Conservation (phyloP, 23 tunicate species). For the Botrylloides violaceus region DNA sequence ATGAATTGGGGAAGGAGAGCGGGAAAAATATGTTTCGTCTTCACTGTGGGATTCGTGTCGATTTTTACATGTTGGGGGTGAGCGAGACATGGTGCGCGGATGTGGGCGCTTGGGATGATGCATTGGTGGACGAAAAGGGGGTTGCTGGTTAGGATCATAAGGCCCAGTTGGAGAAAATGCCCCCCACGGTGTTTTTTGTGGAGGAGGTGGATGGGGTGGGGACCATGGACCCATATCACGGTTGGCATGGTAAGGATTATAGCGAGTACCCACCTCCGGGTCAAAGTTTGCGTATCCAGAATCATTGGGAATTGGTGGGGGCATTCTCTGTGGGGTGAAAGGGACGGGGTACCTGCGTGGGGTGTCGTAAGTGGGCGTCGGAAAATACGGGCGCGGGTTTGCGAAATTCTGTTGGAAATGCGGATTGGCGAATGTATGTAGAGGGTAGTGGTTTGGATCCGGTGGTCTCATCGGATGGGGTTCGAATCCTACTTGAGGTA, state of each 20-base stretch:
- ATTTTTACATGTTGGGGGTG: not conserved
- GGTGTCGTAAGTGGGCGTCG: not conserved
- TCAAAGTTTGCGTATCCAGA: not conserved
- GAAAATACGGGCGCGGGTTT: not conserved
- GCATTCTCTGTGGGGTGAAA: not conserved
- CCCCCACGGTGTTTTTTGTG: not conserved
- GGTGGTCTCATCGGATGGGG: not conserved
- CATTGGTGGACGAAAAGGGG: not conserved
- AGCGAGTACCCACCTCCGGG: not conserved
- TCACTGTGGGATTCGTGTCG: not conserved
- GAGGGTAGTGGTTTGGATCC: conserved; percentile 4
- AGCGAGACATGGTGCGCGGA: not conserved
- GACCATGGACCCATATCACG: not conserved
- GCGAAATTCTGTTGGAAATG: not conserved
- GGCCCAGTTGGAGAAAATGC: conserved; percentile 18
- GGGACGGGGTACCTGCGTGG: not conserved
- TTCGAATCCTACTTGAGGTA: conserved; percentile 4
- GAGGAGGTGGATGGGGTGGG: not conserved
- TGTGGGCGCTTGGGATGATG: not conserved
- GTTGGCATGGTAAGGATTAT: not conserved
- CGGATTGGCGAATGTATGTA: not conserved
- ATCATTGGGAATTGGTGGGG: not conserved
- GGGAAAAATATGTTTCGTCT: not conserved
- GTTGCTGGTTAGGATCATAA: conserved; percentile 4
- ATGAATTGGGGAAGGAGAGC: conserved; percentile 7